phyloP scores from a whole-genome alignment of 2,888 invertebrate species.

The Trilocha varians region DNA sequence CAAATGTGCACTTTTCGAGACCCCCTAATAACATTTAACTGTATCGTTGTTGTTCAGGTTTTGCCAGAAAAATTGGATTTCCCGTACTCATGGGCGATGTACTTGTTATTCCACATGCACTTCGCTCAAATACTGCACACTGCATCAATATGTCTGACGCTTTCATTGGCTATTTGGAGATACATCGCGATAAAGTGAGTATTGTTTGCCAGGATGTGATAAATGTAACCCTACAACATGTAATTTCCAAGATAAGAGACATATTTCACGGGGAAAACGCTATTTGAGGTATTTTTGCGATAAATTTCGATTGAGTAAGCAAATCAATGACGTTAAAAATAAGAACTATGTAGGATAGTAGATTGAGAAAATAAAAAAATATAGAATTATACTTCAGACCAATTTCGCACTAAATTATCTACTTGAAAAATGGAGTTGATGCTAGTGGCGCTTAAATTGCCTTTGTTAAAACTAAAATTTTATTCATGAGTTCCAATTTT shows the following conservation, averaged over 20 bases:
- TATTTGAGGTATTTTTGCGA: too few species aligned
- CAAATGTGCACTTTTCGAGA: neutral
- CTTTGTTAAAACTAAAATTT: too few species aligned
- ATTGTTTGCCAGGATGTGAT: slow-evolving; percentile 1
- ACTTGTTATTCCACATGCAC: slow-evolving; percentile 85
- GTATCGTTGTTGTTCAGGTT: slow-evolving; percentile 30
- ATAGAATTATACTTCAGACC: too few species aligned
- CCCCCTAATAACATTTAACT: neutral
- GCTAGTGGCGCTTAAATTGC: too few species aligned
- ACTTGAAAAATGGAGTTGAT: too few species aligned
- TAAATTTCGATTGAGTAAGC: too few species aligned
- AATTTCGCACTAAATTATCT: too few species aligned
- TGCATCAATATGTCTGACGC: slow-evolving; percentile 85
- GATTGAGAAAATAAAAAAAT: too few species aligned
- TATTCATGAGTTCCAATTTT: too few species aligned
- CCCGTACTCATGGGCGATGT: slow-evolving; percentile 77
- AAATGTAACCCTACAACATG: slow-evolving; percentile 1
- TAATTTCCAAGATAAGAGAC: neutral
- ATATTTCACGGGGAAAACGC: neutral
- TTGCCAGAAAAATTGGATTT: slow-evolving; percentile 58
- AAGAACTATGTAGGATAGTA: too few species aligned
- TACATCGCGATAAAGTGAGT: slow-evolving; percentile 87
- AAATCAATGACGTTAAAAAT: too few species aligned
- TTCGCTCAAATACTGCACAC: slow-evolving; percentile 87
- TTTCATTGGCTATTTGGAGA: slow-evolving; percentile 89